phyloP scores from a whole-genome alignment of 1,140 invertebrate genomes.

The Pseudachorutes palmiensis region DNA sequence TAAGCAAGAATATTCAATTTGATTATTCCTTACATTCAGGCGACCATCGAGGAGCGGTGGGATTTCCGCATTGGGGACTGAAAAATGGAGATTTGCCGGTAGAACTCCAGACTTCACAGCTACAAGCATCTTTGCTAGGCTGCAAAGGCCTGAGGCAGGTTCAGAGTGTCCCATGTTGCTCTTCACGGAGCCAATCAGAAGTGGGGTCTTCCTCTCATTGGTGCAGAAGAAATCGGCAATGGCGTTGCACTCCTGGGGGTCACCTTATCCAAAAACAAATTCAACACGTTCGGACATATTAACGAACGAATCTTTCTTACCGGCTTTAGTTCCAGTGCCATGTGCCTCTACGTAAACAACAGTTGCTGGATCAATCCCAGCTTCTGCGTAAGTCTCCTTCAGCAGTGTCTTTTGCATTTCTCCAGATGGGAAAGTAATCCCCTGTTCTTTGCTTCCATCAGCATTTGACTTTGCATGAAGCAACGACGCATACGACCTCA shows the following conservation, averaged over 20 bases:
- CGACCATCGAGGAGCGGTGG: slow-evolving; percentile 56
- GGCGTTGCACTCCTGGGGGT: slow-evolving; percentile 52
- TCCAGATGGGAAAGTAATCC: slow-evolving; percentile 85
- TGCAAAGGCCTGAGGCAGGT: slow-evolving; percentile 46
- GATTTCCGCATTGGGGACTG: slow-evolving; percentile 52
- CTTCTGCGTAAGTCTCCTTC: slow-evolving; percentile 72
- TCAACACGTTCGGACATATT: no score
- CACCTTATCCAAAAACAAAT: no score
- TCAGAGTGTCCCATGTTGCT: slow-evolving; percentile 57
- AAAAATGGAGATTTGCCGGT: slow-evolving; percentile 7
- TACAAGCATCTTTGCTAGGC: slow-evolving; percentile 23
- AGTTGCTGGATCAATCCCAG: slow-evolving; percentile 65
- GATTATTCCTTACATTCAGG: slow-evolving; percentile 47
- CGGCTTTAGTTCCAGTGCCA: slow-evolving; percentile 60
- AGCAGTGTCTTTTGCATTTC: slow-evolving; percentile 78
- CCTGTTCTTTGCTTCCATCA: slow-evolving; percentile 77
- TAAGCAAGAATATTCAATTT: no score
- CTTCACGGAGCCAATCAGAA: slow-evolving; percentile 53
- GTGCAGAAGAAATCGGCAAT: slow-evolving; percentile 52
- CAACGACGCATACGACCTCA: slow-evolving; percentile 75
- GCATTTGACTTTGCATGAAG: slow-evolving; percentile 78
- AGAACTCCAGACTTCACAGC: neutral
- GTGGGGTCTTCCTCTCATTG: slow-evolving; percentile 39
- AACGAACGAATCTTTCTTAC: no score
- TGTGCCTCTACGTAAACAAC: slow-evolving; percentile 89